Conservation (phyloP, 2,888 invertebrate genomes). For the Frankliniella fusca region DNA sequence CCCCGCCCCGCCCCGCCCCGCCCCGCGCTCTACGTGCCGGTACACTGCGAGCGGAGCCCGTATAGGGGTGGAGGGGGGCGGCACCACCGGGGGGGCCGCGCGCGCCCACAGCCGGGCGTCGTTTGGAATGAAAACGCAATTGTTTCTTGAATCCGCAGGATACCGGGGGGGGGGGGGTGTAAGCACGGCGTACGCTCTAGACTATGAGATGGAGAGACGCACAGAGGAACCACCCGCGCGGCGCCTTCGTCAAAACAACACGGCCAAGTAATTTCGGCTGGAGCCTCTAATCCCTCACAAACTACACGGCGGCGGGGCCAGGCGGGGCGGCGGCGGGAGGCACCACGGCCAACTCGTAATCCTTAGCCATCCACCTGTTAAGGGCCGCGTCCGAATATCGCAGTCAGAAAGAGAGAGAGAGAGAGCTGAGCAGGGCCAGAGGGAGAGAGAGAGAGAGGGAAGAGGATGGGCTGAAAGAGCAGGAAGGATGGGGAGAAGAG, state of each 20-base stretch:
- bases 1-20: not conserved
- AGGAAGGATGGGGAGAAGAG: no score
- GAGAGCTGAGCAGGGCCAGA: no score
- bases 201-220: not conserved
- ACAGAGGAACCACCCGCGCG: not conserved
- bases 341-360: no score
- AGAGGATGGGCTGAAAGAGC: no score
- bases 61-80: not conserved
- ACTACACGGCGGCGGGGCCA: not conserved
- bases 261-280: slow-evolving; percentile 10
- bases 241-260: not conserved
- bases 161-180: not conserved
- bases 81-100: not conserved
- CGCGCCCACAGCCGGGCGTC: not conserved
- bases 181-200: no score
- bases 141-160: not conserved
- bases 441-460: no score
- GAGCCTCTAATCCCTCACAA: slow-evolving; percentile 6
- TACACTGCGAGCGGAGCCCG: no score
- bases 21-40: not conserved
- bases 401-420: no score
- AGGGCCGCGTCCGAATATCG: no score
- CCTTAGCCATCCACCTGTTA: no score
- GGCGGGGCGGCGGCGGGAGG: no score
- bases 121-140: not conserved